phyloP scores from a whole-genome alignment of 2,797 vertebrate genomes.

The Cossypha caffra region DNA sequence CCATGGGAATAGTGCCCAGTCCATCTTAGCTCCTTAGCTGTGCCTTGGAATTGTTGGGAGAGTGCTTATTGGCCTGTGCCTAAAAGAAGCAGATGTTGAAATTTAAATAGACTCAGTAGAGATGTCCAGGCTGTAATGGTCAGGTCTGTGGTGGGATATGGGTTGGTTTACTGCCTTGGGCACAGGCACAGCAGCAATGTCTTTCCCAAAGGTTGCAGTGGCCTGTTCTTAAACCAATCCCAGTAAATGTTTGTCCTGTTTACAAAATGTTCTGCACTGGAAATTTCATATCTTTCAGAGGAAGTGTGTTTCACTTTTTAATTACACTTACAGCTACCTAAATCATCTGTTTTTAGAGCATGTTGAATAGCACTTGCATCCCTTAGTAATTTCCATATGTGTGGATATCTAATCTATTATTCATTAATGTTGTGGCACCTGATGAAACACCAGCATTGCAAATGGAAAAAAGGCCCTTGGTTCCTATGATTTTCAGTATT shows the following conservation, averaged over 20 bases:
- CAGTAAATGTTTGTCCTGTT: neutral
- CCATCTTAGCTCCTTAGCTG: neutral
- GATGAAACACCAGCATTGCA: neutral
- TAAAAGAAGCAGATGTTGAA: neutral
- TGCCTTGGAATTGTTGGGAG: neutral
- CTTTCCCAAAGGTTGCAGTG: neutral
- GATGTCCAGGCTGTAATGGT: neutral
- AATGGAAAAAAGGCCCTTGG: neutral
- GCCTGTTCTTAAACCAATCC: neutral
- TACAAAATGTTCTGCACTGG: neutral
- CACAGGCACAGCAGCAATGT: neutral
- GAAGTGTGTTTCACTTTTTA: neutral
- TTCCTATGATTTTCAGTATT: neutral
- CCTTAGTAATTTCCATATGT: neutral
- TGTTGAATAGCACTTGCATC: neutral
- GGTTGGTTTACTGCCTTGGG: neutral
- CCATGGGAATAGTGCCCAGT: neutral
- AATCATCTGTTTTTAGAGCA: neutral
- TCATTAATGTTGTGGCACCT: neutral
- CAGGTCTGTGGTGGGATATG: neutral
- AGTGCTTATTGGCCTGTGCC: neutral
- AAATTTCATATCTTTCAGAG: neutral
- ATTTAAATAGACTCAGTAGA: neutral
- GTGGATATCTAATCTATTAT: neutral
- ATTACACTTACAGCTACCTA: neutral